A percentile compares a stretch with the other conserved stretches of the same genome.
phyloP scores from a whole-genome alignment of 2,113 vertebrate genomes.

The Phyllostomus hastatus region DNA sequence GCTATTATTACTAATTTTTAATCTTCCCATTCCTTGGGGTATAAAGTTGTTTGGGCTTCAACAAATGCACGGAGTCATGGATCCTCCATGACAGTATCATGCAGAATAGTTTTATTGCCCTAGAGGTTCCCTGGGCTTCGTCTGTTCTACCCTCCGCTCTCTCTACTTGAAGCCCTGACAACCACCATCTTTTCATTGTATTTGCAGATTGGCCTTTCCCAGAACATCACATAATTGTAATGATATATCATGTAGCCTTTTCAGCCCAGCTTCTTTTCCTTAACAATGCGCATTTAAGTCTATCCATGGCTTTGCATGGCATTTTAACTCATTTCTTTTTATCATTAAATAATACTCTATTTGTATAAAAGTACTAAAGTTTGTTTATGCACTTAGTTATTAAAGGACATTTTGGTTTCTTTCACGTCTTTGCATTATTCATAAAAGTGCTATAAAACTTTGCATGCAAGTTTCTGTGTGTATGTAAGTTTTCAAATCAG shows the following conservation, averaged over 20 bases:
- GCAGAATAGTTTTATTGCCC: not conserved
- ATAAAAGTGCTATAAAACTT: not conserved
- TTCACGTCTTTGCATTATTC: not conserved
- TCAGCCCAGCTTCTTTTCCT: too few species aligned
- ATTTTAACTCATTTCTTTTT: not conserved
- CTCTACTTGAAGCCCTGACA: not conserved
- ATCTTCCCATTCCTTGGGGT: not conserved
- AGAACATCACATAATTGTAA: not conserved
- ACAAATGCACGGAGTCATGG: not conserved
- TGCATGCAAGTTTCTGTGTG: not conserved
- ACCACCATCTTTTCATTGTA: not conserved
- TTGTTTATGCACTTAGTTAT: not conserved
- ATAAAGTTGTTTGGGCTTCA: not conserved
- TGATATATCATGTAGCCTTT: not conserved
- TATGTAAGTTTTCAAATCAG: not conserved
- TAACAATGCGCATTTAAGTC: not conserved
- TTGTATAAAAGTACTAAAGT: not conserved
- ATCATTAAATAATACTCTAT: not conserved
- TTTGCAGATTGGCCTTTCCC: not conserved
- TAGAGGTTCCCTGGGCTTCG: not conserved
- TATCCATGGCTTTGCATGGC: not conserved
- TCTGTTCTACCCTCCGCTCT: not conserved
- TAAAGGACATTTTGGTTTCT: not conserved
- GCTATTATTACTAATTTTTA: not conserved
- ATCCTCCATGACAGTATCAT: not conserved